These are phyloP conservation scores for Gandaritis pyraliata DNA, from an alignment of 2,888 invertebrate species.

Conservation along the genomic window DNA sequence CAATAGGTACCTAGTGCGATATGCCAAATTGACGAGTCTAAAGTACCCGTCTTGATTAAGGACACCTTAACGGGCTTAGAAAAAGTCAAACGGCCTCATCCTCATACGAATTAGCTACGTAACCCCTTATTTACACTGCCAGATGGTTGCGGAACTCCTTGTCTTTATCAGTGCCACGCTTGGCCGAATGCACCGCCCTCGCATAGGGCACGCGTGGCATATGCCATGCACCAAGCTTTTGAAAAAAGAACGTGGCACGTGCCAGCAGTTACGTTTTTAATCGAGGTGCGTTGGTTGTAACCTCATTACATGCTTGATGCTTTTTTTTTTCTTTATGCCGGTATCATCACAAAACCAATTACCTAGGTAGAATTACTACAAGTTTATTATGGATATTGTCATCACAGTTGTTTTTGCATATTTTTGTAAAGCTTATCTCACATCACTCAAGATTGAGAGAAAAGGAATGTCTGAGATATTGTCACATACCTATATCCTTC, in stretches of 20 bases:
- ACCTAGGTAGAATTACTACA: not conserved
- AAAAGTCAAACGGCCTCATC: too few species aligned
- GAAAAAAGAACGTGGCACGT: slow-evolving; percentile 66
- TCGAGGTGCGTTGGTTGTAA: slow-evolving; percentile 22
- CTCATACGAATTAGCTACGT: not conserved
- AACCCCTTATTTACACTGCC: slow-evolving; percentile 10
- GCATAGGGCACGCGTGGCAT: slow-evolving; percentile 76
- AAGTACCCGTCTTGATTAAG: too few species aligned
- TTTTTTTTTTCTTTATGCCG: not conserved
- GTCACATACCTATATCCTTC: too few species aligned
- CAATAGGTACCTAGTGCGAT: too few species aligned
- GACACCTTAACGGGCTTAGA: too few species aligned
- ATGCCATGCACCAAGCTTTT: slow-evolving; percentile 59
- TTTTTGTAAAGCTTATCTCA: not conserved
- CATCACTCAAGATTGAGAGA: not conserved
- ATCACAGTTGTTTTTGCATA: not conserved
- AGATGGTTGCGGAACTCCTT: slow-evolving; percentile 33
- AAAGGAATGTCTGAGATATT: not conserved
- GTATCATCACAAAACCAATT: not conserved
- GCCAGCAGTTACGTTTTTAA: slow-evolving; percentile 60
- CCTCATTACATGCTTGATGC: slow-evolving; percentile 8
- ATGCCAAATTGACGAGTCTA: too few species aligned
- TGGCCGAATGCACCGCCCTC: slow-evolving; percentile 48
- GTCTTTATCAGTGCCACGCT: slow-evolving; percentile 51
- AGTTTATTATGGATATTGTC: not conserved